Base-by-base conservation (phyloP, 1,140 invertebrate genomes). In the Drosophila teissieri region DNA sequence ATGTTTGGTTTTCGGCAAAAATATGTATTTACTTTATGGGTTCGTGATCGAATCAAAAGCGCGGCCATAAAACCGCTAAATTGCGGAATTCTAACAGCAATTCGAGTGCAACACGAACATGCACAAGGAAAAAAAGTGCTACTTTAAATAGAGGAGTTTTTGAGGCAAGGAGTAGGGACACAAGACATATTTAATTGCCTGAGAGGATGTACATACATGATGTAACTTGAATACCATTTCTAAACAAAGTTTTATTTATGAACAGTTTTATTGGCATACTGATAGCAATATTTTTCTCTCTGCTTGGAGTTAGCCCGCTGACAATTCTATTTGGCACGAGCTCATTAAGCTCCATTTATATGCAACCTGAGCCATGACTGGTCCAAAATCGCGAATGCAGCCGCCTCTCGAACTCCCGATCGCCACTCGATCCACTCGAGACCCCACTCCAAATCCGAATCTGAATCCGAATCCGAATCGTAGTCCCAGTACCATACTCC, bases 261-360 rank as follows among this genome's bases (percentile, higher is more conserved):
- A 10, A 31, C 10, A 10, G 7, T 31, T 2, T 10, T 31, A 31
- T 8, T 10, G 31, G 2, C 31, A 31, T 10, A 10, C 31, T 31
- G 8, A 10, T 31, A 8, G 31, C 7, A 31, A 8, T 31, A 31
- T 31, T 31, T 22, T 10, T 34, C 34, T 51, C 27, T 64, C 44
- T 64, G 64, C 45, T 24, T 36, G 37, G n/a, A 11, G 60, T 44
- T 65, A 46, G 72, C 49, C 45, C 56, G 67, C 80, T 82, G 82
- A 90, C 86, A 86, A 90, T 90, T 90, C 86, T 80, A 90, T 90
- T 90, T 90, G 86, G 86, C 86, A 90, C 86, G 86, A 90, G 86
- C 86, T 86, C 86, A 90, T 90, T 90, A 90, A 90, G 86, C 81
- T 73, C 78, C 86, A 90, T 90, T 90, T 90, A 90, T 86, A 90